These are phyloP conservation scores for Pipa parva DNA, from an alignment of 2,113 vertebrate genomes.

Conservation along the genomic window DNA sequence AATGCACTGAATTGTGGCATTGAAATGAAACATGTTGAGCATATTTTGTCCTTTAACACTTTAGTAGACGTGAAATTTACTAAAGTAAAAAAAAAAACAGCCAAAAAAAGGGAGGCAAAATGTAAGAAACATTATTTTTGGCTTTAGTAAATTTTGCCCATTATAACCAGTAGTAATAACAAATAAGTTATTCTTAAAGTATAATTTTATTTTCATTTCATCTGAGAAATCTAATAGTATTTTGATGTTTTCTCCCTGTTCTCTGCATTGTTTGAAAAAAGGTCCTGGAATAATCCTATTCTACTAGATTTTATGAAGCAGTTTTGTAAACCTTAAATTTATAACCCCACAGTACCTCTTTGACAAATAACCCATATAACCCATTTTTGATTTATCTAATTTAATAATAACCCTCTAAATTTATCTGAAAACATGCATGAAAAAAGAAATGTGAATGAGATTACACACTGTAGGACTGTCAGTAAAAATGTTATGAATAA, in stretches of 20 bases:
- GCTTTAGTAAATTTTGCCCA: too few species aligned
- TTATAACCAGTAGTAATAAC: too few species aligned
- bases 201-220: too few species aligned
- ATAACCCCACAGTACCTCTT: not conserved
- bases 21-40: too few species aligned
- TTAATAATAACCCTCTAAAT: conserved; percentile 28
- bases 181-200: too few species aligned
- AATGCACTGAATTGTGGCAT: too few species aligned
- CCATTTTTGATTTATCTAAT: conserved; percentile 4
- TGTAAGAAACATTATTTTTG: too few species aligned
- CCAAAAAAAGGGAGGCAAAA: too few species aligned
- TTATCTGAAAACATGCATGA: conserved; percentile 4
- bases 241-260: not conserved
- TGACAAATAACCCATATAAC: conserved; percentile 15
- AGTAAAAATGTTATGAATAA: conserved; percentile 26
- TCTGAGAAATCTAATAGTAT: too few species aligned
- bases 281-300: not conserved
- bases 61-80: too few species aligned
- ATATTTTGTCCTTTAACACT: too few species aligned
- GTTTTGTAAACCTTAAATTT: not conserved
- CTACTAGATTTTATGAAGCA: not conserved
- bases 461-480: conserved; percentile 22
- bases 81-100: too few species aligned
- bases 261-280: not conserved
- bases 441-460: conserved; percentile 8